Base-by-base conservation (phyloP, 2,888 invertebrate genomes). In the Junonia oenone region DNA sequence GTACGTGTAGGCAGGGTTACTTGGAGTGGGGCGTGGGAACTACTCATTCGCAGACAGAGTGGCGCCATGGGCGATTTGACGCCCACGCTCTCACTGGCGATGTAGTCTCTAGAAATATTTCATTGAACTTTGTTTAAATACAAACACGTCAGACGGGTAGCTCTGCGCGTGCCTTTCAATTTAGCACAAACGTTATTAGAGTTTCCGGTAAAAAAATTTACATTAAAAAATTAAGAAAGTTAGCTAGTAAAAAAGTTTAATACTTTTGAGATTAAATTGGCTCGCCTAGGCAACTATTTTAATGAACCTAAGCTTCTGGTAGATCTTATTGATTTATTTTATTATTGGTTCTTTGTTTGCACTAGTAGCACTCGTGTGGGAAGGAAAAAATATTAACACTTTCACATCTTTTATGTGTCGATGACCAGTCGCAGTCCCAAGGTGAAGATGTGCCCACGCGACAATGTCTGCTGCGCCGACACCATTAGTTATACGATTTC, bases 361-460 rank as follows among this genome's bases (percentile, higher is more conserved):
- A 60, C 58, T 55, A 56, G 51, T 51, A 63, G 64, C 19, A 19
- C 19, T 38, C 13, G 78, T 78, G 83, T 83, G 81, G 81, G 83
- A 74, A 68, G 77, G 75, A 78, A 76, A 78, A 78, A 76, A 75
- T 81, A 74, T 75, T 69, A 82, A 78, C 81, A 85, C 88, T 88
- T 88, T 88, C 88, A 83, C 86, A 77, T 74, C 77, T 74, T 80
- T 76, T 75, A 77, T 81, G 82, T 82, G 85, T 81, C 84, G 84
- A 78, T 86, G 87, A 86, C 86, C 86, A 71, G 71, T 58, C 67
- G 71, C 65, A 63, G 62, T 67, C 65, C 64, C 67, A 67, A 68
- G 68, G 72, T 71, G 75, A 75, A 76, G 80, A 76, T 72, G 73
- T 63, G 69, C 80, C 83, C 78, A 82, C 81, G 76, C 80, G 60